Base-by-base conservation (phyloP, 2,113 vertebrate genomes). In the Ranitomeya imitator region DNA sequence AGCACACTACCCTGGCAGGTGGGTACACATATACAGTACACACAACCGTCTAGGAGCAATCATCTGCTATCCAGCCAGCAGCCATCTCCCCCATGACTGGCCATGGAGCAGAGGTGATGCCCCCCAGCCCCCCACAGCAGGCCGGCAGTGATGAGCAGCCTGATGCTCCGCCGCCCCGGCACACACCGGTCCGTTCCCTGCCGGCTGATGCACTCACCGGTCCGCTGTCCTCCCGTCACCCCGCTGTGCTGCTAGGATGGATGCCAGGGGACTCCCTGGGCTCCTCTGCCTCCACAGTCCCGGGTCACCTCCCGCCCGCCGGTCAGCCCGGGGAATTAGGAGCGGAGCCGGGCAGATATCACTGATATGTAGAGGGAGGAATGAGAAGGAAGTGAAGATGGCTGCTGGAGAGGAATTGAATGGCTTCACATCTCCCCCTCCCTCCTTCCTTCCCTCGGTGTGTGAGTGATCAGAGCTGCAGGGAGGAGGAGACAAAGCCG, bases 331-430 rank as follows among this genome's bases (percentile, higher is more conserved):
- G 16, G 12, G 26, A 26, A 19, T 5, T 3, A 18, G 6, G 14
- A 21, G 59, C 31, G 26, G 18, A 1, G 80, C 21, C 5, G 21
- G 21, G 82, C 16, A 84, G 61, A 52, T 83, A n/a, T 67, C 9
- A 18, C 0, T 13, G 59, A 18, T 31, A 63, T 52, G 10, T 23
- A 57, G 23, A 54, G 71, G 73, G 59, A 78, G 59, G 37, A 74
- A 83, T 79, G 87, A 74, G 80, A 31, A 65, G 80, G 87, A 84
- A 88, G 87, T 84, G 87, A 88, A 88, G 87, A 88, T 88, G 87
- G 87, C 87, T 88, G 87, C 87, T 88, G 37, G 13, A 67, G 87
- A 52, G 59, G 54, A 65, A 88, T 84, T 88, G 87, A 88, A 88
- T 88, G 87, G 87, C 81, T 84, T 67, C 59, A 78, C 63, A 84